Evolutionary conservation across 2,888 invertebrate genomes (phyloP), one percentile per base, ranked within the genome.

Genomic region (Volucella inanis): DNA sequence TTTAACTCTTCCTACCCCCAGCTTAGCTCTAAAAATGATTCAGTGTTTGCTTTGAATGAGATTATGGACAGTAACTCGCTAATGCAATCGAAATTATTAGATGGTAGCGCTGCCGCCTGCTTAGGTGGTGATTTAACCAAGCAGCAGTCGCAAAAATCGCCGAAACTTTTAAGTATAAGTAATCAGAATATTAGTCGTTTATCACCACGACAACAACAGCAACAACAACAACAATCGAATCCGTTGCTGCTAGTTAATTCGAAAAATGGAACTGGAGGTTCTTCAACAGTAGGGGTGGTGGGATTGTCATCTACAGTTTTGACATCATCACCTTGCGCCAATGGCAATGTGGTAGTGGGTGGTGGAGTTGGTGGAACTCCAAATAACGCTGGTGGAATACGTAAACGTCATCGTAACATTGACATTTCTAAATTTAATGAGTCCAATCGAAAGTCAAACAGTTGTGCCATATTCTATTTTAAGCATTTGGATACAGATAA

Each of bases 401-500:
- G 91, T 75, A 91, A 91, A 88, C 89, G 88, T 85, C 87, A 75
- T 70, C 93, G 94, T 87, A 93, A 93, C 88, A 92, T 93, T 54
- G 93, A 94, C 91, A 92, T 93, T 47, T 94, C 94, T 49, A 94
- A 94, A 90, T 94, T 94, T 90, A 95, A 94, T 90, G 94, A 96
- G 88, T 95, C 96, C 10, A 95, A 96, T 91, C 93, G 96, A 88
- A 96, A 95, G 91, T 96, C 96, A 15, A 96, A 96, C 91, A 97
- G 97, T 91, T 94, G 95, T 90, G 97, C 95, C 88, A 96, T 95
- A 84, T 97, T 96, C 92, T 97, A 97, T 92, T 97, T 96, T 92
- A 96, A 94, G 91, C 97, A 97, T 91, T 94, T 95, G 91, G 97
- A 97, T 91, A 97, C 97, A 12, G 97, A 97, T 91, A 96, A 96